Evolutionary conservation across 1,140 invertebrate species (phyloP).

Genomic region (Linepithema humile): DNA sequence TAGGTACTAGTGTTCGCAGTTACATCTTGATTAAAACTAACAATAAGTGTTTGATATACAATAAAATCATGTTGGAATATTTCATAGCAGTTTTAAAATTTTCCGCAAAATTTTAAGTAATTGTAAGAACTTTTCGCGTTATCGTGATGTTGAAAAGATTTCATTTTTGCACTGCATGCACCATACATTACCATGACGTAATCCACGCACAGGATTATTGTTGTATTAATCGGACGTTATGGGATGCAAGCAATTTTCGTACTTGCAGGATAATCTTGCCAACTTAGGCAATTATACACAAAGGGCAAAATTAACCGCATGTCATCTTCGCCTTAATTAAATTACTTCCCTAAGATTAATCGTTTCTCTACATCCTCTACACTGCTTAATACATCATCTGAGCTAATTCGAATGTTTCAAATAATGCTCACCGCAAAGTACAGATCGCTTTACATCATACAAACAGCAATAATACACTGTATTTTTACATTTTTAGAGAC

Average conservation of each 20-base stretch:
- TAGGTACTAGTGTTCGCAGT: no score
- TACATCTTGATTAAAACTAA: no score
- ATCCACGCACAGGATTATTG: constrained; percentile 22
- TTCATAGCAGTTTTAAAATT: no score
- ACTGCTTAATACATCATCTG: constrained; percentile 51
- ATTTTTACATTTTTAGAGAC: neutral
- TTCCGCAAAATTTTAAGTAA: neutral
- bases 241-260: constrained; percentile 53
- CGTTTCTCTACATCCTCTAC: constrained; percentile 28
- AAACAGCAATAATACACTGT: neutral
- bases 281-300: constrained; percentile 54
- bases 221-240: constrained; percentile 52
- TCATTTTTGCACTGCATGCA: neutral
- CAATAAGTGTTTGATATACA: no score
- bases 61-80: no score
- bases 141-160: neutral
- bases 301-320: constrained; percentile 57
- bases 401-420: constrained; percentile 31
- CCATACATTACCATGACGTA: constrained; percentile 1
- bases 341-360: constrained; percentile 58
- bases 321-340: constrained; percentile 56
- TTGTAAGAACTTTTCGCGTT: neutral
- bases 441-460: neutral
- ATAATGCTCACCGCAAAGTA: constrained; percentile 29
- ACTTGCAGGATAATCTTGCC: constrained; percentile 51